phyloP scores from a whole-genome alignment of 2,888 invertebrate genomes.

The Deilephila porcellus region DNA sequence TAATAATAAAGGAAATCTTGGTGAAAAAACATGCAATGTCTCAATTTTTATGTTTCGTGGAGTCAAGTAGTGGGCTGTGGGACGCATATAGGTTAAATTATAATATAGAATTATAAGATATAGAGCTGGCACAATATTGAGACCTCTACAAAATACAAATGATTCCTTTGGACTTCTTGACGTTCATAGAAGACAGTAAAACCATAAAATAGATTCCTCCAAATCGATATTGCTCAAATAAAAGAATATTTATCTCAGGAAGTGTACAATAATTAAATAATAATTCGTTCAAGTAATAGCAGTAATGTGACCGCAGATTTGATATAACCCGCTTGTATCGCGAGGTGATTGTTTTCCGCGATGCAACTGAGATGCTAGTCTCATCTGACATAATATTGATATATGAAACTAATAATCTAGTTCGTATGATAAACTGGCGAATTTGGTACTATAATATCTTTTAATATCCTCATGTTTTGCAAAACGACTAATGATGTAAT shows the following conservation, averaged over 20 bases:
- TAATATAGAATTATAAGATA: too few relatives aligned
- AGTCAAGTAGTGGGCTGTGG: too few relatives aligned
- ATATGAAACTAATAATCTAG: not conserved
- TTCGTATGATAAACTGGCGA: not conserved
- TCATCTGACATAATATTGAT: constrained; percentile 3
- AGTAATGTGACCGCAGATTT: constrained; percentile 2
- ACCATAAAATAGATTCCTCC: too few relatives aligned
- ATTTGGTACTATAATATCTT: not conserved
- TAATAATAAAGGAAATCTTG: too few relatives aligned
- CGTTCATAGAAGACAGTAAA: too few relatives aligned
- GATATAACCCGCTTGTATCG: constrained; percentile 5
- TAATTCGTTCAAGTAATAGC: not conserved
- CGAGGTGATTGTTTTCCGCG: not conserved
- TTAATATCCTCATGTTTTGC: not conserved
- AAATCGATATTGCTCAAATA: not conserved
- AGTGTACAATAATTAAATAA: not conserved
- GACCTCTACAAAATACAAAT: too few relatives aligned
- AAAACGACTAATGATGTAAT: too few relatives aligned
- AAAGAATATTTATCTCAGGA: not conserved
- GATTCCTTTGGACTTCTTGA: too few relatives aligned
- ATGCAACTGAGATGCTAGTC: not conserved
- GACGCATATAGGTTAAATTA: too few relatives aligned
- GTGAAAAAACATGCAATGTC: too few relatives aligned
- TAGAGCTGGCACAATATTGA: too few relatives aligned
- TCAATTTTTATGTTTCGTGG: too few relatives aligned